Percentiles rank a stretch among this genome's conserved stretches.
Evolutionary conservation across 2,888 invertebrate genomes (phyloP).

Genomic region (Tipula confusa): DNA sequence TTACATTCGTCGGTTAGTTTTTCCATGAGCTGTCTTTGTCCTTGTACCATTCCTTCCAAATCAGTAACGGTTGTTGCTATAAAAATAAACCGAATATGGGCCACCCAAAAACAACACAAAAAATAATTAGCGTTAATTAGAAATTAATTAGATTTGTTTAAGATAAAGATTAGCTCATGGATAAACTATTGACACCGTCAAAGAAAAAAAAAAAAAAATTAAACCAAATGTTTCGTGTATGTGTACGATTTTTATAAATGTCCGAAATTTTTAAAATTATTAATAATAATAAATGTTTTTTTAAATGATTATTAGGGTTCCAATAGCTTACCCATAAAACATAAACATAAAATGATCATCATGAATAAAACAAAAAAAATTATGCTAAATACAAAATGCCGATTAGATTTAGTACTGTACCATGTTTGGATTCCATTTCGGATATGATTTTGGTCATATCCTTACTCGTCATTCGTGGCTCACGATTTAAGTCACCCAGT

Average conservation of each 20-base stretch:
- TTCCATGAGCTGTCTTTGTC: constrained; percentile 90
- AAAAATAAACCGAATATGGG: constrained; percentile 44
- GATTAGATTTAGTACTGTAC: constrained; percentile 53
- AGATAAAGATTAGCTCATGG: constrained; percentile 54
- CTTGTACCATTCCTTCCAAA: constrained; percentile 84
- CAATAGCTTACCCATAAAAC: constrained; percentile 55
- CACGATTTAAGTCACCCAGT: constrained; percentile 58
- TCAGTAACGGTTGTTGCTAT: constrained; percentile 85
- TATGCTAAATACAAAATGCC: not conserved
- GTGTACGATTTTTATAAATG: not conserved
- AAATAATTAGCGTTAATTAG: not conserved
- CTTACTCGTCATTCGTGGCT: constrained; percentile 60
- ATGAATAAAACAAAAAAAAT: not conserved
- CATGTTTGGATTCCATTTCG: constrained; percentile 78
- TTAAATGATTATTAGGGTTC: constrained; percentile 47
- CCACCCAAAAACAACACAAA: not conserved
- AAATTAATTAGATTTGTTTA: not conserved
- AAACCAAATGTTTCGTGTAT: not conserved
- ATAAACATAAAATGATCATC: not conserved
- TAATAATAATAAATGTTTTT: not conserved
- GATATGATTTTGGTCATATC: constrained; percentile 70
- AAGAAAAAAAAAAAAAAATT: not conserved
- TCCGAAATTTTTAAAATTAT: not conserved
- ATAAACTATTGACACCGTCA: constrained; percentile 59
- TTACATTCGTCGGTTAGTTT: constrained; percentile 86